phyloP scores from a whole-genome alignment of 2,797 vertebrate genomes.

The Columba guinea region DNA sequence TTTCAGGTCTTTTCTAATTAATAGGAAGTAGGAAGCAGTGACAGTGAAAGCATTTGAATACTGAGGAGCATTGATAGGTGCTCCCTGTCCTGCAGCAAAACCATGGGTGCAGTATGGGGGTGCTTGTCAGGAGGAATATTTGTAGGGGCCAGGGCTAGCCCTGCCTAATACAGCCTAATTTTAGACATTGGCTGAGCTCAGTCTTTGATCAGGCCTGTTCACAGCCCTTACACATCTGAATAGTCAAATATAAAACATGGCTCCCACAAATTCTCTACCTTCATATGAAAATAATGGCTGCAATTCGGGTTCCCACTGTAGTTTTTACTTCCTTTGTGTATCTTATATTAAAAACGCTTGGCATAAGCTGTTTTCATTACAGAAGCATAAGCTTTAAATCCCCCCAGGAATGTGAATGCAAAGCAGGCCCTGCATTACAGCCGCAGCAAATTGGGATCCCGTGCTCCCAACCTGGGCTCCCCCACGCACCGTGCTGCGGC shows the following conservation, averaged over 20 bases:
- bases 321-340: slow-evolving; percentile 27
- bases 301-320: slow-evolving; percentile 20
- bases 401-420: slow-evolving; percentile 48
- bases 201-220: background rate
- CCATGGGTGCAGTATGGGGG: background rate
- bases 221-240: background rate
- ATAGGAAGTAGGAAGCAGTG: background rate
- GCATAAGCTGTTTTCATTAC: slow-evolving; percentile 50
- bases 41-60: background rate
- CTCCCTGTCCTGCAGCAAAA: background rate
- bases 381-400: slow-evolving; percentile 59
- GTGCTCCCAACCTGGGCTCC: background rate
- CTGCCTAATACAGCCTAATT: background rate
- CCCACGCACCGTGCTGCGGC: no score
- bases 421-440: background rate
- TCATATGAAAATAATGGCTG: background rate
- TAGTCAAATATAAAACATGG: background rate
- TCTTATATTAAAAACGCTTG: slow-evolving; percentile 50
- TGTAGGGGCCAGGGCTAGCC: background rate
- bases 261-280: slow-evolving; percentile 7
- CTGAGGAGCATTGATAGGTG: background rate
- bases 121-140: background rate
- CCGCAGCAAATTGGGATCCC: background rate
- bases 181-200: background rate
- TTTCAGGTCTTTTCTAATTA: background rate